Conservation (phyloP, 2,113 vertebrate species). For the Anguilla japonica region DNA sequence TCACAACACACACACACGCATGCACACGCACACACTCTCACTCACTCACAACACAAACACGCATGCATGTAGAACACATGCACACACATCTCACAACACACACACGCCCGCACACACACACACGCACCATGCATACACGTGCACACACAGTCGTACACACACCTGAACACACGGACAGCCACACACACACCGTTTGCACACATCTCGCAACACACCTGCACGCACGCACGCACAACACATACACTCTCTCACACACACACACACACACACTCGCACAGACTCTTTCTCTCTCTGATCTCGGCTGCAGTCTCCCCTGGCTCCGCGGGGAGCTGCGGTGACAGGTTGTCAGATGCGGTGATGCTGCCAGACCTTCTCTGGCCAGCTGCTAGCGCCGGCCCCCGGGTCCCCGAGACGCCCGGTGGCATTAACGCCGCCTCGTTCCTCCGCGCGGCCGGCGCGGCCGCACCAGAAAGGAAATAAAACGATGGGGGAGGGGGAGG, state of each 20-base stretch:
- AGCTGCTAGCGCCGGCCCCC: neutral
- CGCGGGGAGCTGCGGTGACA: neutral
- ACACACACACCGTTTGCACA: no score
- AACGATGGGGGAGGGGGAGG: neutral
- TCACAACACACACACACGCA: neutral
- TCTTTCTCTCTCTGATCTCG: conserved; percentile 5
- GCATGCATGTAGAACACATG: neutral
- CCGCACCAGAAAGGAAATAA: neutral
- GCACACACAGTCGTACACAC: neutral
- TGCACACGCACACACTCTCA: neutral
- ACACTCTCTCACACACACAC: no score
- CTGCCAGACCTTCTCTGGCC: neutral
- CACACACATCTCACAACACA: neutral
- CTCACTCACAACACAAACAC: neutral
- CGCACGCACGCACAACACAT: neutral
- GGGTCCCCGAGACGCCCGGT: neutral
- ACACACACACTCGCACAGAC: neutral
- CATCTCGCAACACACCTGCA: no score
- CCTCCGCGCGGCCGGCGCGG: conserved; percentile 1
- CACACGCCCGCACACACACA: no score
- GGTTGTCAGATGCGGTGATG: conserved; percentile 5
- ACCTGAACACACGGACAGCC: no score
- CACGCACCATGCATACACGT: neutral
- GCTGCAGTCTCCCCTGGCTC: neutral
- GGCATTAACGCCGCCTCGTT: neutral